Conservation (phyloP, 2,113 vertebrate genomes). For the Salvelinus alpinus region DNA sequence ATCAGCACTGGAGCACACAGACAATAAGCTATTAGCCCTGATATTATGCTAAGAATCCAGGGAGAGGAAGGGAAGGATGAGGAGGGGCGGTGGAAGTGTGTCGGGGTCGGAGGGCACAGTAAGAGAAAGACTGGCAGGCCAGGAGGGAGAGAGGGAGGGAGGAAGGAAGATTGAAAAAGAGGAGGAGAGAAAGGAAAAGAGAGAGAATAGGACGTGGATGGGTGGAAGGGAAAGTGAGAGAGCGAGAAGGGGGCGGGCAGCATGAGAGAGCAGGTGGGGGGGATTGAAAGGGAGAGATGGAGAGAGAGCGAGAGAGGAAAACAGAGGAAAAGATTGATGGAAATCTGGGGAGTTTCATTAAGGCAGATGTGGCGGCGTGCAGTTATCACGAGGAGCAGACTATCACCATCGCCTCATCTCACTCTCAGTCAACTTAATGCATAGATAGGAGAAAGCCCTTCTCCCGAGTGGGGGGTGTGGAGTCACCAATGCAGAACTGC, state of each 20-base stretch:
- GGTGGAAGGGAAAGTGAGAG: conserved; percentile 17
- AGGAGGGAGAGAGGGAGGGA: not conserved
- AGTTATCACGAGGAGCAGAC: conserved; percentile 38
- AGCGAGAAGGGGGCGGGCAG: not conserved
- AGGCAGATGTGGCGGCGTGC: conserved; percentile 33
- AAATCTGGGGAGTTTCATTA: conserved; percentile 52
- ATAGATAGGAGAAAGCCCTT: conserved; percentile 19
- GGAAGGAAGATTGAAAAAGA: not conserved
- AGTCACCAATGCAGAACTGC: not conserved
- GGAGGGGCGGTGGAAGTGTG: not conserved
- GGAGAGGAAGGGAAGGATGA: not conserved
- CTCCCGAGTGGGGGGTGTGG: too few species aligned
- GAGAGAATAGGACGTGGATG: not conserved
- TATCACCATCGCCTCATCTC: conserved; percentile 38
- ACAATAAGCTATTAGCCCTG: conserved; percentile 26
- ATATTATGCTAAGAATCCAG: conserved; percentile 17
- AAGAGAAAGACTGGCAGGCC: not conserved
- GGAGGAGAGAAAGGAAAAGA: not conserved
- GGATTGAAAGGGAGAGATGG: conserved; percentile 6
- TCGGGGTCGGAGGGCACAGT: not conserved
- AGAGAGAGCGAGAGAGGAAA: conserved; percentile 10
- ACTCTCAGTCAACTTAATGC: conserved; percentile 38
- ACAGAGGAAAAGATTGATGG: conserved; percentile 34
- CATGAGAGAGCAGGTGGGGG: conserved; percentile 1
- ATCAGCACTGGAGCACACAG: conserved; percentile 31